Evolutionary conservation across 2,888 invertebrate species (phyloP).

Genomic region (Stictocephala bisonia): DNA sequence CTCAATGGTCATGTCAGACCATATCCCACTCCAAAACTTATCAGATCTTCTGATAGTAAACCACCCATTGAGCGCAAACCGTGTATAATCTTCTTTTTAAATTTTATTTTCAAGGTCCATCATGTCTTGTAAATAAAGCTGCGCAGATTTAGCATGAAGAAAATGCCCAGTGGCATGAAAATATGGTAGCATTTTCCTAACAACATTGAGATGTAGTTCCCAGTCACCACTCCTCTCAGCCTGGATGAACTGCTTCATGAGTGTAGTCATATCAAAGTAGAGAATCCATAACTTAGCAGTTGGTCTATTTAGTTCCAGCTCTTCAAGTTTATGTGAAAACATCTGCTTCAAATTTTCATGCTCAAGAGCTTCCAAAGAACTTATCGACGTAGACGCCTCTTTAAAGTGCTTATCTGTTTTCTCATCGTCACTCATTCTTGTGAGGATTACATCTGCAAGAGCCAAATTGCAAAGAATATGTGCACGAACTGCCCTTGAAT

Average conservation of each 20-base stretch:
- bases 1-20: constrained; percentile 58
- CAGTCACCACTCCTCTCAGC: constrained; percentile 47
- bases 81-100: constrained; percentile 18
- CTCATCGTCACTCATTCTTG: not conserved
- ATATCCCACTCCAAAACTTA: constrained; percentile 36
- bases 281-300: constrained; percentile 51
- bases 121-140: constrained; percentile 54
- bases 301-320: not conserved
- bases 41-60: constrained; percentile 43
- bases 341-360: not conserved
- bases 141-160: constrained; percentile 50
- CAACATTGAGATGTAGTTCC: constrained; percentile 49
- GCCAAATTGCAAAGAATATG: constrained; percentile 59
- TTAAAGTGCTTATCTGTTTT: not conserved
- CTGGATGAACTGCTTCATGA: constrained; percentile 54
- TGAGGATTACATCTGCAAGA: constrained; percentile 12
- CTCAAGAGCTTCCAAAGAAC: not conserved
- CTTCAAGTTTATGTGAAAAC: not conserved
- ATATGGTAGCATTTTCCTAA: constrained; percentile 49
- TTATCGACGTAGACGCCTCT: not conserved
- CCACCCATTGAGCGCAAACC: constrained; percentile 11
- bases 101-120: constrained; percentile 43
- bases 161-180: constrained; percentile 55
- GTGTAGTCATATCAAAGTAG: constrained; percentile 58
- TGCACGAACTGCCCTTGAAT: constrained; percentile 57